Evolutionary conservation across 2,888 invertebrate species (phyloP).

Genomic region (Lasioglossum leucozonium): DNA sequence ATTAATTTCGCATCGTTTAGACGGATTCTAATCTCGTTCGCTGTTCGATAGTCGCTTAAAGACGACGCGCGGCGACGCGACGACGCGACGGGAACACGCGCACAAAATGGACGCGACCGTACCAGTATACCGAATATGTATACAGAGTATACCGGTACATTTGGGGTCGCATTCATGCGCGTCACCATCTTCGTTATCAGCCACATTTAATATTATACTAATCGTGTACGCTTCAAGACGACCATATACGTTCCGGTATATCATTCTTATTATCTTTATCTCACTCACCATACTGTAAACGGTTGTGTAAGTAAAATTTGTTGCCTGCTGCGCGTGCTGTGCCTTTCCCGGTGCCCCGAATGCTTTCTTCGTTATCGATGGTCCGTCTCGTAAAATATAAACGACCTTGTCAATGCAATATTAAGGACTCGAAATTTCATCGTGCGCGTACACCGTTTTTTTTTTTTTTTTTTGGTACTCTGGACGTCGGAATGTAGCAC

Average conservation of each 20-base stretch:
- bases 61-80: conserved; percentile 38
- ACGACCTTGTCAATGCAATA: neutral
- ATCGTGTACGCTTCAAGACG: conserved; percentile 11
- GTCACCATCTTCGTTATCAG: neutral
- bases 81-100: conserved; percentile 21
- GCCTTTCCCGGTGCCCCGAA: neutral
- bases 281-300: neutral
- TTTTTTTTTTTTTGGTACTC: neutral
- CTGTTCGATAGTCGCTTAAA: conserved; percentile 51
- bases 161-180: neutral
- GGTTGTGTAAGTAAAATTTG: neutral
- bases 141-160: neutral
- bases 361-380: neutral
- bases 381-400: neutral
- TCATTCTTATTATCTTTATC: neutral
- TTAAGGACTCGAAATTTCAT: neutral
- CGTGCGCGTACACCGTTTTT: neutral
- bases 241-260: neutral
- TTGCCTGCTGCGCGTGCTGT: neutral
- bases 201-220: neutral
- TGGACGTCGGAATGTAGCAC: neutral
- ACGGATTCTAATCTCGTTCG: conserved; percentile 56
- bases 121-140: neutral
- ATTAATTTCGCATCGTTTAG: conserved; percentile 74
- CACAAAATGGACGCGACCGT: neutral